Base-by-base conservation (phyloP, 2,113 vertebrate species). In the Equus quagga region DNA sequence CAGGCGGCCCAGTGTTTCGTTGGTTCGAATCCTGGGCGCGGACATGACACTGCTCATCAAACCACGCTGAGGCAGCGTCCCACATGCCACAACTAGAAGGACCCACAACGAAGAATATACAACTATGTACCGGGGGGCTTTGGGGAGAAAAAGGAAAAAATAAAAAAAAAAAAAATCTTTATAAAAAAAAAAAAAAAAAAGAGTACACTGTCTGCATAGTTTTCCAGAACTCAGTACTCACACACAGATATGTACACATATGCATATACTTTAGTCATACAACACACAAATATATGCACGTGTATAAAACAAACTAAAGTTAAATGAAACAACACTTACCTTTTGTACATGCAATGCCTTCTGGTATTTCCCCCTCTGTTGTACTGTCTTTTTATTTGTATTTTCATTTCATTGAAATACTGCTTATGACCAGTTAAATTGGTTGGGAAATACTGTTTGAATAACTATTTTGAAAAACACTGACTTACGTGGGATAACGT, bases 401-500 rank as follows among this genome's bases (percentile, higher is more conserved):
- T 91, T 78, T 90, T 76, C 36, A 49, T 19, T 67, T 76, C 36
- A 85, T 62, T 54, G 24, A 76, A 91, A 80, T 89, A 44, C 5
- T 51, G 46, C 56, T 56, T 44, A 15, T 10, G 31, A 62, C 44
- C 54, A 75, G 49, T 44, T 44, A 62, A 89, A 60, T 21, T 88
- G 58, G n/a, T 41, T 73, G 49, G 76, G 58, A 90, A 82, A 87
- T 36, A n/a, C 7, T 49, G 28, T 80, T 73, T 93, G 65, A 58
- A 88, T 10, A 96, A 75, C 33, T 41, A 14, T 58, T 78, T 91
- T 91, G 49, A 76, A 86, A 97, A 94, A n/a, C 78, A 87, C 9
- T 75, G 10, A 60, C 3, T 67, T 73, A 51, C 1, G 51, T 51
- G 54, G 51, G 17, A 91, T 41, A 58, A 72, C 41, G 11, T 81